These are phyloP conservation scores for Trachelus stipa DNA, from an alignment of 2,888 invertebrate genomes.

Conservation along the genomic window DNA sequence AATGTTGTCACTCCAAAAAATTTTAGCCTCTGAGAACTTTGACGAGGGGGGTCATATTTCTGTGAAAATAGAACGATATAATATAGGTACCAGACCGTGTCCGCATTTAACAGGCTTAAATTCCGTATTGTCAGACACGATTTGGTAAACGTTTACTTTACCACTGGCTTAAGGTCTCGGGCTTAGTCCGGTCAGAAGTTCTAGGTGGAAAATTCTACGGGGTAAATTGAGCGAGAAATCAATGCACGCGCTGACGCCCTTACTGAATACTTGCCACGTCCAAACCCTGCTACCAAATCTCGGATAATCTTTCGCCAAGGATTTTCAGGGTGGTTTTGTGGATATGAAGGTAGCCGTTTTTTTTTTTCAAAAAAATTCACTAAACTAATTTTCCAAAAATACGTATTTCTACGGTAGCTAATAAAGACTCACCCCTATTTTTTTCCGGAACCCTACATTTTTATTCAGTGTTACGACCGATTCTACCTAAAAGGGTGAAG, in stretches of 20 bases:
- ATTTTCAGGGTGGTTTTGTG: background rate
- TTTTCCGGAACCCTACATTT: background rate
- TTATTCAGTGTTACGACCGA: background rate
- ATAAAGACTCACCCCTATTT: background rate
- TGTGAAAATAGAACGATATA: constrained; percentile 2
- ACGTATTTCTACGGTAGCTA: background rate
- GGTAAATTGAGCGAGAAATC: constrained; percentile 65
- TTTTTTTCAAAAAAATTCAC: background rate
- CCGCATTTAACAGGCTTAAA: constrained; percentile 7
- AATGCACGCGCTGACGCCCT: constrained; percentile 62
- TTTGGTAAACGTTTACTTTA: constrained; percentile 50
- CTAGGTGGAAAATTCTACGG: constrained; percentile 49
- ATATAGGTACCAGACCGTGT: background rate
- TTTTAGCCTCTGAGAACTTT: background rate
- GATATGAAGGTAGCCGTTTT: background rate
- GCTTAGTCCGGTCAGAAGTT: constrained; percentile 8
- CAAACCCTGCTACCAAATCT: constrained; percentile 32
- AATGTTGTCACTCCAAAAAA: background rate
- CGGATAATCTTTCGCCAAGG: constrained; percentile 11
- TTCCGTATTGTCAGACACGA: constrained; percentile 35
- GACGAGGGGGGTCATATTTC: background rate
- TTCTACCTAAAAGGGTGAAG: background rate
- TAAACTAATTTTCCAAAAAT: background rate
- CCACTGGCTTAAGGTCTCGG: constrained; percentile 10
- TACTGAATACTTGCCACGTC: constrained; percentile 45